Evolutionary conservation across 2,888 invertebrate species (phyloP), one percentile per base, ranked within the genome.

Genomic region (Caenorhabditis panamensis): DNA sequence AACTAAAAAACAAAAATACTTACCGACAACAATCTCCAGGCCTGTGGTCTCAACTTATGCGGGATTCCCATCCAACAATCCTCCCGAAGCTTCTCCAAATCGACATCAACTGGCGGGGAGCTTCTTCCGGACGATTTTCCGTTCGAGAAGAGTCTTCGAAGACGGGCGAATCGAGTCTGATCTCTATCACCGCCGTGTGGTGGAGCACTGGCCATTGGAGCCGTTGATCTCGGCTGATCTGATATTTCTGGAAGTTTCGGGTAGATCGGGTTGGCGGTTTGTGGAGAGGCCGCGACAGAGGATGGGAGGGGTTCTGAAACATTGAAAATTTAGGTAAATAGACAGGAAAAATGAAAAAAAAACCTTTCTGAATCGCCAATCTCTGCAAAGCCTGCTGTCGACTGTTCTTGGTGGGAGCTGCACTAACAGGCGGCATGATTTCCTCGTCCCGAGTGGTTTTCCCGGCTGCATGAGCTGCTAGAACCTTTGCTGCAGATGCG

Each of bases 51-150:
- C 82, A 96, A 94, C 93, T 95, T 95, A 51, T 95, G 94, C 58
- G 98, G 98, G 87, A 99, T 95, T 22, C 99, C 99, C 68, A 97
- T 96, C 97, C 98, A 99, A 91, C 92, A 92, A 18, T 92, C 89
- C 54, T 90, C 88, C 64, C 90, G 84, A 28, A 85, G 53, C 53
- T 80, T 82, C 20, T 84, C 83, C 76, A 87, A 75, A 71, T 86
- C 86, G 22, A 86, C 79, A 59, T 82, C 83, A 24, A 80, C 76
- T n/a, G 86, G 82, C 28, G 84, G 85, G 9, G 83, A 82, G n/a
- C 75, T 79, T 56, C 82, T 54, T 24, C 83, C 83, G 13, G 81
- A 82, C 31, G 71, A 44, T 67, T 82, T 84, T 51, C 79, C 84
- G 61, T 73, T 82, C 28, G 83, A 85, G 56, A 80, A 86, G 20